These are phyloP conservation scores for Melanostoma scalare DNA, from an alignment of 2,888 invertebrate species.

Conservation along the genomic window DNA sequence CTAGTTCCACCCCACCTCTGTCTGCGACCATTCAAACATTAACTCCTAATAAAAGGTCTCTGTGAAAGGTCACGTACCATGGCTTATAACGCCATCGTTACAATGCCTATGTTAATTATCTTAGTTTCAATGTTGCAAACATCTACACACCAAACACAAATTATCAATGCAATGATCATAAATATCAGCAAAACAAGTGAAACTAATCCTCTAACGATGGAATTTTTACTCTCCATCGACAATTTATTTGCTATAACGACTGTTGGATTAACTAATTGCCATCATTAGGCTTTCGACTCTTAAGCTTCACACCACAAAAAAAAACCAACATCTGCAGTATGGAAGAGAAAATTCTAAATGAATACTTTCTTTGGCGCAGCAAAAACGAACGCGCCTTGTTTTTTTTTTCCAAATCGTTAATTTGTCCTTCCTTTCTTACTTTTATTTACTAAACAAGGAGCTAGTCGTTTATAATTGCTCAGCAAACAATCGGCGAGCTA, in stretches of 20 bases:
- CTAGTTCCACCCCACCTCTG: no score
- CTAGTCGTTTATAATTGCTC: constrained; percentile 52
- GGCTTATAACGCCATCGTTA: constrained; percentile 8
- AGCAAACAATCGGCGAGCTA: constrained; percentile 57
- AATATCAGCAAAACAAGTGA: constrained; percentile 13
- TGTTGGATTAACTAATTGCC: constrained; percentile 64
- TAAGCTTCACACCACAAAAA: constrained; percentile 11
- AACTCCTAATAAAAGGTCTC: no score
- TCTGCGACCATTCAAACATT: no score
- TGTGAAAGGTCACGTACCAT: constrained; percentile 16
- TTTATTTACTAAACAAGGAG: constrained; percentile 3
- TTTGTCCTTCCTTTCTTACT: constrained; percentile 31
- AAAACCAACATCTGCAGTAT: not conserved
- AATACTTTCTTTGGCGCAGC: constrained; percentile 32
- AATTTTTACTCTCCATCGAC: constrained; percentile 5
- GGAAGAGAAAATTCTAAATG: constrained; percentile 34
- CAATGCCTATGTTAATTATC: constrained; percentile 5
- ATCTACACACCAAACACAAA: constrained; percentile 2
- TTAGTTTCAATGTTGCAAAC: constrained; percentile 17
- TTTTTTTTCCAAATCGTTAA: constrained; percentile 56
- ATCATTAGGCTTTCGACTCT: constrained; percentile 36
- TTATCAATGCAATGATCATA: constrained; percentile 22
- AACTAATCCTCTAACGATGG: constrained; percentile 4
- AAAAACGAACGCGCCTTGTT: constrained; percentile 24
- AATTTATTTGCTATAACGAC: constrained; percentile 49